Conservation (phyloP, 2,113 vertebrate species). For the Atlantisia rogersi region DNA sequence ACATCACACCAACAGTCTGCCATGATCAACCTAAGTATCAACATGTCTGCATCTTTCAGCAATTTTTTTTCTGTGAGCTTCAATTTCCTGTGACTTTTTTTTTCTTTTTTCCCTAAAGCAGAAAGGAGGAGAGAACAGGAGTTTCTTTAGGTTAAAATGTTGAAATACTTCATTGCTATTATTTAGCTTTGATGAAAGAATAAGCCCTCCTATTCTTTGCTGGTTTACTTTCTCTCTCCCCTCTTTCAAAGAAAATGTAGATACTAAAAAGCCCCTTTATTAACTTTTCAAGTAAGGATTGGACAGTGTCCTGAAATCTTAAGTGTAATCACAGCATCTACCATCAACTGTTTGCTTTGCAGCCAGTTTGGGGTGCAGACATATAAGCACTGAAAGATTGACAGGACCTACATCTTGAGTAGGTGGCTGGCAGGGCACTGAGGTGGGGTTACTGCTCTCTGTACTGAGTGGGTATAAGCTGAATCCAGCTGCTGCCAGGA, state of each 20-base stretch:
- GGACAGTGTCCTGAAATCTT: background rate
- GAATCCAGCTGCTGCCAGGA: background rate
- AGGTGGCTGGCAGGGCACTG: accelerated
- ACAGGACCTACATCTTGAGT: background rate
- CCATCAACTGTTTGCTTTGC: background rate
- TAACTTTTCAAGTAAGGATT: background rate
- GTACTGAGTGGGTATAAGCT: background rate
- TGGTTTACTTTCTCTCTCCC: background rate
- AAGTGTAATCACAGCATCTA: background rate
- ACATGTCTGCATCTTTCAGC: background rate
- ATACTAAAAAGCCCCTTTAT: background rate
- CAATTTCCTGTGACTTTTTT: background rate
- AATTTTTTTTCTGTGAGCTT: background rate
- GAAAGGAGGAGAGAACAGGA: background rate
- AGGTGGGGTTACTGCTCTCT: background rate
- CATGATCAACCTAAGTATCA: background rate
- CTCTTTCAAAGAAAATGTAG: background rate
- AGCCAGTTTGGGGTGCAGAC: background rate
- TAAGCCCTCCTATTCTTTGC: background rate
- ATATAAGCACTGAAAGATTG: background rate
- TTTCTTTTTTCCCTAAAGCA: background rate
- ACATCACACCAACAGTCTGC: background rate
- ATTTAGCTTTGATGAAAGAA: background rate
- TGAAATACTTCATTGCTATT: background rate
- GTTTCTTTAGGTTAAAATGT: background rate